These are phyloP conservation scores for Loris lydekkerianus DNA, from an alignment of 2,797 vertebrate genomes.

Conservation along the genomic window DNA sequence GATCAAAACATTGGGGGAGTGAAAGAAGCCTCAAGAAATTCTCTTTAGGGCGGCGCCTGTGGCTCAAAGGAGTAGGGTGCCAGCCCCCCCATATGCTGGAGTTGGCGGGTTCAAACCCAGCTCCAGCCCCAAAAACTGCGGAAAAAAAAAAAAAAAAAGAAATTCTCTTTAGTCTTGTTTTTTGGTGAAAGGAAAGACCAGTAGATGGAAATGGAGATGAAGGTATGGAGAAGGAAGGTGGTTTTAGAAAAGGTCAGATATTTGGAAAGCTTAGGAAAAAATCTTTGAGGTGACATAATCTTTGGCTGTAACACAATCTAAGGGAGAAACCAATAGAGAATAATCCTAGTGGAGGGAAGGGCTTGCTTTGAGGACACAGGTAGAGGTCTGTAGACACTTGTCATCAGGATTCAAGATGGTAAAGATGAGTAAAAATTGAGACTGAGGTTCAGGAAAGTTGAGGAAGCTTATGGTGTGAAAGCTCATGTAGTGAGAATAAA, in stretches of 20 bases:
- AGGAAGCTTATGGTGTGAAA: neutral
- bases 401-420: neutral
- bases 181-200: constrained; percentile 47
- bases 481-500: no score
- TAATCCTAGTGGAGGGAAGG: neutral
- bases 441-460: neutral
- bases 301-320: neutral
- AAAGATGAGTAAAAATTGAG: neutral
- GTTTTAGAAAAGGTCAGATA: constrained; percentile 50
- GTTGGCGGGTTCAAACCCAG: no score
- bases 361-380: neutral
- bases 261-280: constrained; percentile 2
- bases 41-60: neutral
- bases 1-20: neutral
- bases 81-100: no score
- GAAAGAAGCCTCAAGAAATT: constrained; percentile 33
- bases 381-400: neutral
- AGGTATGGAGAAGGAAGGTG: neutral
- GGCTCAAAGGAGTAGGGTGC: no score
- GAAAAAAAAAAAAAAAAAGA: neutral
- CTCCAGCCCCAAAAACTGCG: no score
- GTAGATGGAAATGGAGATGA: neutral
- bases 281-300: neutral
- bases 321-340: neutral
- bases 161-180: neutral